These are phyloP conservation scores for Brachylomia viminalis DNA, from an alignment of 2,888 invertebrate genomes.

Conservation along the genomic window DNA sequence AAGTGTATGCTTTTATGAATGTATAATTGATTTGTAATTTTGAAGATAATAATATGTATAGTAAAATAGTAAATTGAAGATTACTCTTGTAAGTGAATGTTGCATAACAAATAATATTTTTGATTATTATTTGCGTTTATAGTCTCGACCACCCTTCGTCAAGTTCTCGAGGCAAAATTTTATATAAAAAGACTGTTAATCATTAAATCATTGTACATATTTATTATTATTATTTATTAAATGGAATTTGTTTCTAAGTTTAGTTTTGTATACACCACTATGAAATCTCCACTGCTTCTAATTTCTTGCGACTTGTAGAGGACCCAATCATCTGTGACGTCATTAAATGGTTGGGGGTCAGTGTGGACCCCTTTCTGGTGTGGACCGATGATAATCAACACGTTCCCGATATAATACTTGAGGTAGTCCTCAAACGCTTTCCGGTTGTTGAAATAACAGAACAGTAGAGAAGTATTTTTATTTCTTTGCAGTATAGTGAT, in stretches of 20 bases:
- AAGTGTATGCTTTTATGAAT: neutral
- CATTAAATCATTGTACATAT: slow-evolving; percentile 48
- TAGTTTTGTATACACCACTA: slow-evolving; percentile 90
- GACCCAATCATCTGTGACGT: slow-evolving; percentile 90
- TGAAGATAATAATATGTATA: neutral
- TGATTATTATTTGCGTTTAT: slow-evolving; percentile 33
- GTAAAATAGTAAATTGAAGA: slow-evolving; percentile 2
- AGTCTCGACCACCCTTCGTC: slow-evolving; percentile 7
- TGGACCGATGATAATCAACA: slow-evolving; percentile 94
- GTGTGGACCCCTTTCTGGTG: slow-evolving; percentile 92
- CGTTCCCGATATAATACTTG: slow-evolving; percentile 91
- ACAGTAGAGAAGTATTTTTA: slow-evolving; percentile 91
- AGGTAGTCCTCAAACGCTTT: slow-evolving; percentile 93
- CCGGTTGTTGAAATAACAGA: slow-evolving; percentile 95
- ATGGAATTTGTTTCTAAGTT: slow-evolving; percentile 61
- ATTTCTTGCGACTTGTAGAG: slow-evolving; percentile 91
- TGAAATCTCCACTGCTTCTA: slow-evolving; percentile 91
- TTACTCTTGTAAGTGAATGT: slow-evolving; percentile 24
- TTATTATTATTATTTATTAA: slow-evolving; percentile 60
- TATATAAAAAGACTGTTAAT: slow-evolving; percentile 63
- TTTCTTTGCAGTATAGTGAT: slow-evolving; percentile 80
- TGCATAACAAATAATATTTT: slow-evolving; percentile 39
- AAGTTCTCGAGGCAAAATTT: slow-evolving; percentile 19
- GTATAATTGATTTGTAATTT: neutral
- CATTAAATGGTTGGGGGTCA: slow-evolving; percentile 92